Percentiles rank a stretch among this genome's conserved stretches.
These are phyloP conservation scores for Ochropleura leucogaster DNA, from an alignment of 2,888 invertebrate genomes.

Conservation along the genomic window DNA sequence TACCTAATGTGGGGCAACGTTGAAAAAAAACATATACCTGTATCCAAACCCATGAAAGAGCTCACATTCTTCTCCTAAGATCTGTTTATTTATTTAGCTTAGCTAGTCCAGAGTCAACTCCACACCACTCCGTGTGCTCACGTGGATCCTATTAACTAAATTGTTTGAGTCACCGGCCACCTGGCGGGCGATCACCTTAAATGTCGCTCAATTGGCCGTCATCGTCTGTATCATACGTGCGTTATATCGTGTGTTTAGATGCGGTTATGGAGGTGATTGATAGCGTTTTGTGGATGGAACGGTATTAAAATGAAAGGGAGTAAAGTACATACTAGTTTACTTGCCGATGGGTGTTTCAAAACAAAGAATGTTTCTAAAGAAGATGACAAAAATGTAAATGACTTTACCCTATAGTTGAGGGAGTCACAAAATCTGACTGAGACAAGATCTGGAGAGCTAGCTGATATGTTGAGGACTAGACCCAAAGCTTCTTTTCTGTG, in stretches of 20 bases:
- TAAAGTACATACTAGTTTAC: too few relatives aligned
- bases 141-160: constrained; percentile 78
- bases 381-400: neutral
- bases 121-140: constrained; percentile 53
- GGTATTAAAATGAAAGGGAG: neutral
- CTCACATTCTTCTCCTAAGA: too few relatives aligned
- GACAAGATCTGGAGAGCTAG: neutral
- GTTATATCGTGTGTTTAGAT: constrained; percentile 15
- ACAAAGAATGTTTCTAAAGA: neutral
- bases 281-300: neutral
- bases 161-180: constrained; percentile 83
- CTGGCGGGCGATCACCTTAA: constrained; percentile 82
- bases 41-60: too few relatives aligned
- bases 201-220: constrained; percentile 69
- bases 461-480: too few relatives aligned
- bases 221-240: constrained; percentile 56
- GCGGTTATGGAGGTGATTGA: neutral
- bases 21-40: too few relatives aligned
- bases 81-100: neutral
- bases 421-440: neutral
- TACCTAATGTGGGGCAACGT: too few relatives aligned
- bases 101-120: constrained; percentile 59
- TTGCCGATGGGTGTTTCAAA: neutral
- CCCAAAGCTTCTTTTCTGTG: neutral
- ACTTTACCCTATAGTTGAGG: too few relatives aligned